Base-by-base conservation (phyloP, 2,888 invertebrate species). In the Pheosia gnoma region DNA sequence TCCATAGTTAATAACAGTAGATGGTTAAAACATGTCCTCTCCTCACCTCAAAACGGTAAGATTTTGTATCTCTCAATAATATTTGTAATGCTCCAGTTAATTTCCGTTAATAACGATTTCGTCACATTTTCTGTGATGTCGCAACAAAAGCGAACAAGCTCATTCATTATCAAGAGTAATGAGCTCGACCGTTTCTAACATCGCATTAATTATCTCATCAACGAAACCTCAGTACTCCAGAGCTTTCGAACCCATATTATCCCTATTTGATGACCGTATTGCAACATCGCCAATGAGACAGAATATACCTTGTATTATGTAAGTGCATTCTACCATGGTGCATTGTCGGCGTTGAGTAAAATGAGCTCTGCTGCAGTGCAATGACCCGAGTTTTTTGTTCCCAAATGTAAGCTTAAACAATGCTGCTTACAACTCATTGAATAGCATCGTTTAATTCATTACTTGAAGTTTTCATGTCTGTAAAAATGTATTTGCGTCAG, bases 271-370 rank as follows among this genome's bases (percentile, higher is more conserved):
- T 65, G 71, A 67, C 69, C 25, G 41, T 58, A 64, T 67, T 67
- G 70, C 73, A 57, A 66, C 67, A 71, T 67, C 64, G 65, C 39
- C 64, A 60, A 62, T 54, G 53, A 53, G 59, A 13, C 58, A 25
- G 25, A 25, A 67, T 66, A 60, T 62, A 57, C 60, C 65, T 63
- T 58, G 68, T 62, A 66, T 77, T 77, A 66, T 77, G 77, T 68
- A 77, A 77, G 65, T 75, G 74, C 76, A 76, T 64, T 71, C 71
- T 72, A 64, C 56, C 70, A 63, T 65, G 61, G 68, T 68, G 70
- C 70, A 71, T 67, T 72, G 74, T 74, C 59, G 66, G 58, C 10
- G 43, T 43, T 7, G 53, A 60, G 75, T 70, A 73, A 70, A 63
- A 66, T 74, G 71, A 72, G 77, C 66, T 62, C 62, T 65, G 53